These are phyloP conservation scores for Pseudolycoriella hygida DNA, from an alignment of 2,888 invertebrate genomes.

Conservation along the genomic window DNA sequence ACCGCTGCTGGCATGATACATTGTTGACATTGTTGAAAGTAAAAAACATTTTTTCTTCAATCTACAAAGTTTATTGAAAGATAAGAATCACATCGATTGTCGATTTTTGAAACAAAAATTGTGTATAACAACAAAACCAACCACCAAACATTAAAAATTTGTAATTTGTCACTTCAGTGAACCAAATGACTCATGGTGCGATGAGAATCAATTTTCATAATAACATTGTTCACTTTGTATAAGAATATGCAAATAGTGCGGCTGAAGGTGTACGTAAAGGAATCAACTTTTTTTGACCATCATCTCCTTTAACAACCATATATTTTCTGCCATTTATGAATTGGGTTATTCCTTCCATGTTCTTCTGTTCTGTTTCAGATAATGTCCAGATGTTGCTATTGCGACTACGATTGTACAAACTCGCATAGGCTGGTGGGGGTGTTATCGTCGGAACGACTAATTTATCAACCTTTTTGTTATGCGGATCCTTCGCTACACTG, in stretches of 20 bases:
- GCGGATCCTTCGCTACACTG: not conserved
- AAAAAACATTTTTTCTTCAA: no score
- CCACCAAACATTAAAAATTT: no score
- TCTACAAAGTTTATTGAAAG: no score
- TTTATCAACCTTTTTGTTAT: not conserved
- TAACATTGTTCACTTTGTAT: constrained; percentile 16
- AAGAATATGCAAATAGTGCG: constrained; percentile 47
- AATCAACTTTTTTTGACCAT: constrained; percentile 47
- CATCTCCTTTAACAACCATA: constrained; percentile 41
- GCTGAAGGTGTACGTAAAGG: constrained; percentile 62
- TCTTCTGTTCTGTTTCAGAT: constrained; percentile 1
- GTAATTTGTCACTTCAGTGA: no score
- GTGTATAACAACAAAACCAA: no score
- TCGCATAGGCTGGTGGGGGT: constrained; percentile 50
- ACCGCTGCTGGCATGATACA: no score
- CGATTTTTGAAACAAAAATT: no score
- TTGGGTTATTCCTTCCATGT: constrained; percentile 28
- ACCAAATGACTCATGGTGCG: no score
- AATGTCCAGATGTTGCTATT: not conserved
- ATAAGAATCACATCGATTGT: no score
- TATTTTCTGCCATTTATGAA: constrained; percentile 62
- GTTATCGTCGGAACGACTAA: constrained; percentile 13
- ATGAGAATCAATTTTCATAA: no score
- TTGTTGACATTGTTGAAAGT: no score
- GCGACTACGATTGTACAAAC: constrained; percentile 29